Evolutionary conservation across 1,140 invertebrate genomes (phyloP), one percentile per base, ranked within the genome.

Genomic region (Lucilia sericata): DNA sequence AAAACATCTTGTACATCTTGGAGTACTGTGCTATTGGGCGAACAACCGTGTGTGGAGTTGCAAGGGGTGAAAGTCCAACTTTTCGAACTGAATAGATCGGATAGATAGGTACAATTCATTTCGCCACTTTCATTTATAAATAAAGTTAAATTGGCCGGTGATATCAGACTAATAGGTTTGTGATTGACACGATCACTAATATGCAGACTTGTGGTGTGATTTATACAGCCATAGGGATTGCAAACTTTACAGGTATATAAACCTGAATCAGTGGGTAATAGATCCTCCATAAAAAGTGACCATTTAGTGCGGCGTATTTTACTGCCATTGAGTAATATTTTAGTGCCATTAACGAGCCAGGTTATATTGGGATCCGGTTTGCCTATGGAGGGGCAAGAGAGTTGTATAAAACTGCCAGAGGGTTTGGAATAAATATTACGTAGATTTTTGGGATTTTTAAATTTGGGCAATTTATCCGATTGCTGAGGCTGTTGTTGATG

Each of bases 171-270:
- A 7, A 90, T 90, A 21, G 89, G 89, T 10, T 87, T 88, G 51
- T 90, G 89, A n/a, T 90, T 90, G 2, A 90, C 89, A 0, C 89
- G 88, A 85, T 90, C 89, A 30, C 81, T 88, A 8, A 90, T 87
- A 3, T 89, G 86, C 51, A 90, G 42, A 84, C 92, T 93, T 87
- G 94, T 96, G 0, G 94, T 95, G 87, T 95, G 95, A 60, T 95
- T 93, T 80, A 97, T 95, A 87, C 96, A 96, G 9, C 95, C 96
- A 19, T 95, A 88, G 9, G 91, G 88, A 88, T 98, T 98, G 91
- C 95, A 96, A 8, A 97, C 94, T 36, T 94, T 92, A 87, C 97
- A 98, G 0, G 95, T 97, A 88, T 98, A 98, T 86, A 96, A 95
- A 25, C 96, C 97, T 74, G 93, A 94, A 87, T 98, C 97, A 13